Percentiles rank a stretch among this genome's conserved stretches.
phyloP scores from a whole-genome alignment of 2,888 invertebrate species.

The Dolomedes plantarius region DNA sequence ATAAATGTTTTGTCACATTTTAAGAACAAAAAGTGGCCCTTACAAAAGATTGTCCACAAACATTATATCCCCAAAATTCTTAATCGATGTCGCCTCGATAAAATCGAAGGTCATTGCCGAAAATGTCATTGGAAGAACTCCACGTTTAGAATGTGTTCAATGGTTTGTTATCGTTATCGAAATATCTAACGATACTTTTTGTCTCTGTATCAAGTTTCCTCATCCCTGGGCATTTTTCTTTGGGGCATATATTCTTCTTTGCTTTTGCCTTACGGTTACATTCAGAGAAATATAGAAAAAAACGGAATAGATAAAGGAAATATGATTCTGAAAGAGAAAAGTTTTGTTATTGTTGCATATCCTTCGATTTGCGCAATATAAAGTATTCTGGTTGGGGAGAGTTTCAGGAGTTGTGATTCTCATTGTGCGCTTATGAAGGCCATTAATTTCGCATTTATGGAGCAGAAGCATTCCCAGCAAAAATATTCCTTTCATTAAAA shows the following conservation, averaged over 20 bases:
- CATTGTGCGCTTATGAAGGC: too few relatives aligned
- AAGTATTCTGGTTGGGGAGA: too few relatives aligned
- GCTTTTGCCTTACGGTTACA: background rate
- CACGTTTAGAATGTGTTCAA: background rate
- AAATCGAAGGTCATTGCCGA: background rate
- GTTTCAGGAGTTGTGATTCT: too few relatives aligned
- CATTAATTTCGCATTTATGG: too few relatives aligned
- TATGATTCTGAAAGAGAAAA: background rate
- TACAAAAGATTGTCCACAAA: background rate
- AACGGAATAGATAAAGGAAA: background rate
- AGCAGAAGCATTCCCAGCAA: too few relatives aligned
- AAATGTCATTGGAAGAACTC: background rate
- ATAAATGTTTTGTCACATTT: too few relatives aligned
- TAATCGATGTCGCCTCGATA: background rate
- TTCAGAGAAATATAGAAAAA: background rate
- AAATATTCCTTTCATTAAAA: too few relatives aligned
- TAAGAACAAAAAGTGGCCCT: background rate
- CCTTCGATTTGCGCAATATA: too few relatives aligned
- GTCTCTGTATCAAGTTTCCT: background rate
- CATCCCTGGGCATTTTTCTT: background rate
- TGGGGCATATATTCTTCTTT: background rate
- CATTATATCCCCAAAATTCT: background rate
- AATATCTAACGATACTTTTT: background rate
- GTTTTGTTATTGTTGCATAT: too few relatives aligned
- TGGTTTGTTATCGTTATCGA: background rate